Evolutionary conservation across 2,888 invertebrate genomes (phyloP).

Genomic region (Tinea pellionella): DNA sequence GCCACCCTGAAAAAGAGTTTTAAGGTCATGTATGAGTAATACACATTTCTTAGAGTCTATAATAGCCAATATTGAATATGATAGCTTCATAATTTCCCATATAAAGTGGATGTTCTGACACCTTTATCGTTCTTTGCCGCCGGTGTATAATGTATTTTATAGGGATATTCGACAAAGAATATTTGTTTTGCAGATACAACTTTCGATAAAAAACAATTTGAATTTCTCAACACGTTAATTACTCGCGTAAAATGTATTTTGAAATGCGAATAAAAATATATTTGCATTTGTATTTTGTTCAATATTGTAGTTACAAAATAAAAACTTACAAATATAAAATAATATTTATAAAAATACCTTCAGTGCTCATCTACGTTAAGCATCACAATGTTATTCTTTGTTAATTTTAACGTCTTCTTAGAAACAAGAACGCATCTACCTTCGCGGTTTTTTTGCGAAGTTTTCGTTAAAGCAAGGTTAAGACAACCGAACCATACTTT

Average conservation of each 20-base stretch:
- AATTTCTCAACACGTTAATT: too few species aligned
- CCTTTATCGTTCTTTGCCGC: slow-evolving; percentile 20
- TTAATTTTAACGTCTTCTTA: slow-evolving; percentile 3
- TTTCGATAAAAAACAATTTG: too few species aligned
- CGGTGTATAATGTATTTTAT: slow-evolving; percentile 8
- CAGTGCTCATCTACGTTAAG: background rate
- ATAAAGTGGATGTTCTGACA: slow-evolving; percentile 32
- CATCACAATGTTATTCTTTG: background rate
- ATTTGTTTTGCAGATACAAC: slow-evolving; percentile 14
- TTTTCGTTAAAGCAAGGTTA: background rate
- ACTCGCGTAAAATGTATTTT: too few species aligned
- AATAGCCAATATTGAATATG: slow-evolving; percentile 22
- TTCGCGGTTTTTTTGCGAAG: background rate
- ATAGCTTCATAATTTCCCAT: slow-evolving; percentile 34
- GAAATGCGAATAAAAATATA: too few species aligned
- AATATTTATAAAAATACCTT: too few species aligned
- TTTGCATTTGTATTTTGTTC: too few species aligned
- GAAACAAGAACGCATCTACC: background rate
- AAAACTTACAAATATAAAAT: too few species aligned
- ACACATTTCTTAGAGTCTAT: slow-evolving; percentile 21
- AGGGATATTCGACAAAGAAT: slow-evolving; percentile 25
- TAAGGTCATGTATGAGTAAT: background rate
- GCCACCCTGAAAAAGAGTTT: background rate
- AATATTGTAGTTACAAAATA: too few species aligned
- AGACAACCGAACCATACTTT: slow-evolving; percentile 35